Percentiles rank a stretch among this genome's conserved stretches.
Conservation (phyloP, 2,888 invertebrate species). For the Acleris literana region DNA sequence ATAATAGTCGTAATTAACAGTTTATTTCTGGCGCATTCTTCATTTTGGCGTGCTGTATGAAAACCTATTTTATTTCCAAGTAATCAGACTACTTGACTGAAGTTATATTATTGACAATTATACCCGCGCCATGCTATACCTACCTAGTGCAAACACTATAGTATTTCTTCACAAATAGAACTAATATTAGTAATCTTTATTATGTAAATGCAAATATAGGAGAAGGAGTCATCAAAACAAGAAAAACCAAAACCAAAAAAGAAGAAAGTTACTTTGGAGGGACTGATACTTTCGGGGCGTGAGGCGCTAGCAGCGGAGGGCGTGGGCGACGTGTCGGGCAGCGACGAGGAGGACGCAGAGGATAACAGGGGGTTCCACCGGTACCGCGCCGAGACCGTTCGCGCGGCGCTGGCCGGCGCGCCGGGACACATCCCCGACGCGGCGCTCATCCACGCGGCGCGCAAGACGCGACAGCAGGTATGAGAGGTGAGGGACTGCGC, state of each 20-base stretch:
- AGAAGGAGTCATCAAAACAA: slow-evolving; percentile 45
- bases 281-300: slow-evolving; percentile 89
- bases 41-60: no score
- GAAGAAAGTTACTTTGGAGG: slow-evolving; percentile 77
- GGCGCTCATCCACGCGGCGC: slow-evolving; percentile 97
- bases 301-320: slow-evolving; percentile 92
- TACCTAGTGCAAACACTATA: no score
- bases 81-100: no score
- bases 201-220: slow-evolving; percentile 49
- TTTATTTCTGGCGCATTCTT: no score
- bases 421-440: slow-evolving; percentile 98
- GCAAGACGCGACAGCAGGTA: slow-evolving; percentile 97
- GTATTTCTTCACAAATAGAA: no score
- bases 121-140: no score
- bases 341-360: slow-evolving; percentile 83
- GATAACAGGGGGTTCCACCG: slow-evolving; percentile 74
- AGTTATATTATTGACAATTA: no score
- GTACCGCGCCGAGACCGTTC: slow-evolving; percentile 87
- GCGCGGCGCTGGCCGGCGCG: slow-evolving; percentile 88
- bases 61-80: no score
- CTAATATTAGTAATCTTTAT: neutral
- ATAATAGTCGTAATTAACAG: no score
- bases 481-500: slow-evolving; percentile 88
- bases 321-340: slow-evolving; percentile 83
- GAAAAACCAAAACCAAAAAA: slow-evolving; percentile 54